Evolutionary conservation across 2,888 invertebrate genomes (phyloP).

Genomic region (Netelia fuscicornis): DNA sequence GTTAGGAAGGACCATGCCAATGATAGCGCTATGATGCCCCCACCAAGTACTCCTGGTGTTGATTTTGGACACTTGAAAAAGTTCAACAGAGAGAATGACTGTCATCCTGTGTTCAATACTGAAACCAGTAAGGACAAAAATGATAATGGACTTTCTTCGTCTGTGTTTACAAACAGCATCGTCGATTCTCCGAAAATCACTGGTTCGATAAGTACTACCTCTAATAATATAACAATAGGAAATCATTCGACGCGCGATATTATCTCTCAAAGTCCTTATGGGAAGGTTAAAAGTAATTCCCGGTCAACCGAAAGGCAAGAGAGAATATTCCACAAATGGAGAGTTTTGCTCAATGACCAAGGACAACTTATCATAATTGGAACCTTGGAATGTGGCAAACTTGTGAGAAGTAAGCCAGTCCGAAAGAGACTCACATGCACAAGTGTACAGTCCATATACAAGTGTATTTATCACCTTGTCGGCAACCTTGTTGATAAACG

Average conservation of each 20-base stretch:
- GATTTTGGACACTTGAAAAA: slow-evolving; percentile 6
- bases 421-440: slow-evolving; percentile 72
- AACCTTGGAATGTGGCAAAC: slow-evolving; percentile 75
- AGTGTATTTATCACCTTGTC: slow-evolving; percentile 76
- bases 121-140: slow-evolving; percentile 7
- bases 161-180: slow-evolving; percentile 31
- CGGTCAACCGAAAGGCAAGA: slow-evolving; percentile 31
- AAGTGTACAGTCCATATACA: slow-evolving; percentile 75
- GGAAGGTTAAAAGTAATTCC: background rate
- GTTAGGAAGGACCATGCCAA: slow-evolving; percentile 20
- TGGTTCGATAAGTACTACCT: background rate
- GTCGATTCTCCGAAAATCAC: slow-evolving; percentile 40
- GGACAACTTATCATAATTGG: slow-evolving; percentile 79
- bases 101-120: slow-evolving; percentile 15
- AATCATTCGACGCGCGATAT: slow-evolving; percentile 7
- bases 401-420: slow-evolving; percentile 79
- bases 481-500: slow-evolving; percentile 78
- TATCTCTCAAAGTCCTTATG: background rate
- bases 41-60: slow-evolving; percentile 68
- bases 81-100: slow-evolving; percentile 19
- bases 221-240: background rate
- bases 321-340: slow-evolving; percentile 77
- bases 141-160: slow-evolving; percentile 19
- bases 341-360: slow-evolving; percentile 75
- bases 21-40: slow-evolving; percentile 76